Evolutionary conservation across 1,140 invertebrate species (phyloP).

Genomic region (Amphibalanus amphitrite): DNA sequence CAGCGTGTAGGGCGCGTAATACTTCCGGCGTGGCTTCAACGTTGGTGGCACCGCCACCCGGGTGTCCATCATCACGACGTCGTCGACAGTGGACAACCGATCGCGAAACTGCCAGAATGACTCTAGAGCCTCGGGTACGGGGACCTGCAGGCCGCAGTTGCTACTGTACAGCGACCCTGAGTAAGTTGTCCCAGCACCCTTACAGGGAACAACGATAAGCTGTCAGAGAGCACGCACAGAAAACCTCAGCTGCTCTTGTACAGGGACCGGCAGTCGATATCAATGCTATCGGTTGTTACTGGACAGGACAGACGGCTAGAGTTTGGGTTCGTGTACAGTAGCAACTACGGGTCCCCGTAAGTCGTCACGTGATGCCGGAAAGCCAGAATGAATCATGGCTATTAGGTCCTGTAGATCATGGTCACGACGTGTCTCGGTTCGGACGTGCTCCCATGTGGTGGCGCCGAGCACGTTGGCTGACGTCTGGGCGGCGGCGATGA

Average conservation of each 20-base stretch:
- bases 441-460: not conserved
- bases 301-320: no score
- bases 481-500: not conserved
- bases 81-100: not conserved
- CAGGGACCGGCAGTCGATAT: no score
- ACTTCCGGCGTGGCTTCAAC: not conserved
- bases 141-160: no score
- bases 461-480: not conserved
- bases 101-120: not conserved
- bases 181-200: no score
- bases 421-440: not conserved
- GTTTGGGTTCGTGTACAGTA: no score
- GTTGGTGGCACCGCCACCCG: not conserved
- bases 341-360: no score
- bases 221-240: no score
- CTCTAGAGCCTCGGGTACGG: not conserved
- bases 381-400: not conserved
- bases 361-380: not conserved
- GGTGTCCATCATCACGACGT: not conserved
- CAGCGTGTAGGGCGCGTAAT: not conserved
- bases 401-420: not conserved
- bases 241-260: no score
- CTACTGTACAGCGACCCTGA: no score
- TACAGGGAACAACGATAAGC: no score
- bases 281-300: no score